A percentile compares a stretch with the other conserved stretches of the same genome.
phyloP scores from a whole-genome alignment of 2,113 vertebrate genomes.

The Semnornis frantzii region DNA sequence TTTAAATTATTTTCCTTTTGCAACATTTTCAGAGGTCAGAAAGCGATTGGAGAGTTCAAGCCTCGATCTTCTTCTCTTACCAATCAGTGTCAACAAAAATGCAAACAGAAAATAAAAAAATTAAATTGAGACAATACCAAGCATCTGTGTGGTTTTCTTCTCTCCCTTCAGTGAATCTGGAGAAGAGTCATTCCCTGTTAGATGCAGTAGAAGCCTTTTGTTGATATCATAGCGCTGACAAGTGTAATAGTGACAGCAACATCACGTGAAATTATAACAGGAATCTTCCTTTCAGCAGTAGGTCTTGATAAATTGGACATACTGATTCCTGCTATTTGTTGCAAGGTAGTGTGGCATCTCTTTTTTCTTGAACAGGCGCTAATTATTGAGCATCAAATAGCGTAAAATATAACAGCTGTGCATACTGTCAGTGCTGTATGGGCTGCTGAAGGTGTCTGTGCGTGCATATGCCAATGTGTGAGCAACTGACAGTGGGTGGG shows the following conservation, averaged over 20 bases:
- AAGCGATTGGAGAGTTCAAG: neutral
- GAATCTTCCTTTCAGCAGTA: slow-evolving; percentile 72
- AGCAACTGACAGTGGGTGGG: slow-evolving; percentile 83
- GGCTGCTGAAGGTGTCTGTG: slow-evolving; percentile 79
- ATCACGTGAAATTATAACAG: slow-evolving; percentile 78
- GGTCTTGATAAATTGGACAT: slow-evolving; percentile 68
- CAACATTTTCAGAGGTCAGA: neutral
- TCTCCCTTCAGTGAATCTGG: slow-evolving; percentile 9
- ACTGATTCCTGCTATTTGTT: slow-evolving; percentile 71
- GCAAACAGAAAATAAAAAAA: neutral
- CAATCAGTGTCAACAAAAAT: neutral
- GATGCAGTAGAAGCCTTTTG: slow-evolving; percentile 66
- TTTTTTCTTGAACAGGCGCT: slow-evolving; percentile 75
- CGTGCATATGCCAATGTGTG: slow-evolving; percentile 71
- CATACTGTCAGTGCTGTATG: slow-evolving; percentile 80
- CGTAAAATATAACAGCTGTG: slow-evolving; percentile 85
- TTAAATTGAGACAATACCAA: slow-evolving; percentile 49
- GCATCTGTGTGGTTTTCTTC: slow-evolving; percentile 24
- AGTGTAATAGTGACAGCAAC: slow-evolving; percentile 80
- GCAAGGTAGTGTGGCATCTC: slow-evolving; percentile 66
- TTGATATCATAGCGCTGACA: slow-evolving; percentile 80
- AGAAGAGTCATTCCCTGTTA: slow-evolving; percentile 42
- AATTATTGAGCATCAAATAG: slow-evolving; percentile 91
- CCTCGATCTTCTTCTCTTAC: neutral
- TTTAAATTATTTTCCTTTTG: neutral